Base-by-base conservation (phyloP, 2,113 vertebrate species). In the Murina feae region DNA sequence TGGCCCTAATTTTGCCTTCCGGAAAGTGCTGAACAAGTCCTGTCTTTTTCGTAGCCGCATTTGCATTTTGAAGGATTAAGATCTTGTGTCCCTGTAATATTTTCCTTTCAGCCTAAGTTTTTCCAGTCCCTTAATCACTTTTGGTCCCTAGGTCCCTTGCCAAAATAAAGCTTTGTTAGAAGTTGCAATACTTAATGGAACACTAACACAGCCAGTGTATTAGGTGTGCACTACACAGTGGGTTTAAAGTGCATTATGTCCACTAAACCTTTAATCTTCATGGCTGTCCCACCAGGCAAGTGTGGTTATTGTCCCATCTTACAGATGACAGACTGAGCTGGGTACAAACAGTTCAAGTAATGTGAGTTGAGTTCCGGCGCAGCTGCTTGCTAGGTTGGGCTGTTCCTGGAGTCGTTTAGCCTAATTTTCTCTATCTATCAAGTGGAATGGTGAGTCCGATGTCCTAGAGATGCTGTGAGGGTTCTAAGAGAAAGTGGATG, bases 11-110 rank as follows among this genome's bases (percentile, higher is more conserved):
- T 68, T 93, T 93, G 80, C 28, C 84, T 93, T 81, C 71, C 1
- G 18, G 82, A 84, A 94, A 87, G 35, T n/a, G 69, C 71, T 55
- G 18, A 76, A n/a, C 18, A 47, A 90, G 66, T 90, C 74, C 76
- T 23, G 89, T n/a, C 74, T 83, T 49, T 84, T 51, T 84, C 16
- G 0, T 81, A 39, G 66, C 0, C 6, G 10, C 7, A 60, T 79
- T 89, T 65, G 51, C 76, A 53, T 86, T 75, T 37, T 91, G 75
- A 63, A 93, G 44, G 84, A 95, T 87, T 93, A 86, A 49, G 85
- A 93, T 89, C 47, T 71, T 68, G 63, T 72, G 49, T 92, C 63
- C 37, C 18, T 71, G 13, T 89, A 83, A 89, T 80, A 63, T 82
- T 53, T 23, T 86, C 37, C 71, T 85, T 68, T 17, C 20, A 92